Evolutionary conservation across 2,113 vertebrate species (phyloP).

Genomic region (Rhynchopsitta pachyrhyncha): DNA sequence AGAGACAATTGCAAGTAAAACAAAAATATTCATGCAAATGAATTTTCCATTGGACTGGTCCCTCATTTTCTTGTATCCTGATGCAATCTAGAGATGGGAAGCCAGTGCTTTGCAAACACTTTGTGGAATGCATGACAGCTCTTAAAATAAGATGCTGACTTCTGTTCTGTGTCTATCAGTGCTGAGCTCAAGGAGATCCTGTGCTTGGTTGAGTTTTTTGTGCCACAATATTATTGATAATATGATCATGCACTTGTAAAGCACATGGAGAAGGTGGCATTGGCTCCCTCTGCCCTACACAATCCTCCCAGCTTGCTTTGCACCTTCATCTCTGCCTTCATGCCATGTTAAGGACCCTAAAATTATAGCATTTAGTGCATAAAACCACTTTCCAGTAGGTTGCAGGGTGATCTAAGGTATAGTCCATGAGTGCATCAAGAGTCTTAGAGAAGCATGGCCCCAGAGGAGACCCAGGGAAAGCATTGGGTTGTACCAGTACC

Average conservation of each 20-base stretch:
- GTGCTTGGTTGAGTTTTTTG: accelerated
- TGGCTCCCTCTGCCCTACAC: background rate
- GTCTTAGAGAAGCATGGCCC: too few species aligned
- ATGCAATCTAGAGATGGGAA: background rate
- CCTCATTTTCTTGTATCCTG: background rate
- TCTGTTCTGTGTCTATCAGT: background rate
- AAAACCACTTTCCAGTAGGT: background rate
- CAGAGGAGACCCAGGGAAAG: background rate
- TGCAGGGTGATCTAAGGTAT: background rate
- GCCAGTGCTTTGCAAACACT: background rate
- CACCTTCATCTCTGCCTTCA: background rate
- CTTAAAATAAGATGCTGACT: background rate
- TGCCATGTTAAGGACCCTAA: background rate
- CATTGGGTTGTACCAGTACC: accelerated
- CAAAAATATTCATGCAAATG: background rate
- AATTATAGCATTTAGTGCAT: background rate
- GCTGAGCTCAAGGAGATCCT: background rate
- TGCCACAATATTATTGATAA: background rate
- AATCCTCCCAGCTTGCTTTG: background rate
- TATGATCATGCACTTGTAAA: background rate
- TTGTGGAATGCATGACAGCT: background rate
- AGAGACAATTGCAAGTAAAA: background rate
- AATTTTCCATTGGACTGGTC: background rate
- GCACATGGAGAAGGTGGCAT: background rate
- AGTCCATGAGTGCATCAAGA: background rate